Evolutionary conservation across 2,797 vertebrate species (phyloP), one percentile per base, ranked within the genome.

Genomic region (Diglossa cyanea): DNA sequence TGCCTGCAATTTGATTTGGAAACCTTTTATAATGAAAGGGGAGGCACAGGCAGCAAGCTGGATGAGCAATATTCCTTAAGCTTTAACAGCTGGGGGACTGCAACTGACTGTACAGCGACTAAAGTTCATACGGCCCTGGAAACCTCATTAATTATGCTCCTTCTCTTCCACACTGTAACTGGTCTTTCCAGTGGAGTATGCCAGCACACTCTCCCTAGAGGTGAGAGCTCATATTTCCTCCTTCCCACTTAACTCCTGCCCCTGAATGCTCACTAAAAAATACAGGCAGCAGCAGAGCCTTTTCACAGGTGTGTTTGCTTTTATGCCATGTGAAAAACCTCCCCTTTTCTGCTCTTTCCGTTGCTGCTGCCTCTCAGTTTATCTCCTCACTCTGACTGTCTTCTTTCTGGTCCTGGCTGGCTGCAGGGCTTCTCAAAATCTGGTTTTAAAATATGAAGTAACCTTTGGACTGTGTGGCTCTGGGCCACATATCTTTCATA

Each of bases 351-450:
- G 24, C 7, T 45, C 8, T 31, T 67, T 72, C 51, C 48, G 48
- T 73, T 62, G 33, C 45, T 68, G 53, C 48, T 55, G 44, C 23
- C 14, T 70, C 28, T 9, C 0, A 1, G 9, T 77, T 78, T 87
- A 37, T 37, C 13, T 73, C 37, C 40, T 62, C 12, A 26, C 11
- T 44, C 39, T 82, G 35, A 9, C 44, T 75, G 40, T 61, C 61
- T 62, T 82, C 48, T 61, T 67, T 74, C 65, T 74, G 45, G 54
- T 90, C 20, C 42, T 72, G 39, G 7, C 28, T 94, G 45, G 26
- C 91, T 86, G 37, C 76, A 72, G 91, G 58, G 42, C 79, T 81
- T 91, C 63, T 96, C 91, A 93, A 90, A 90, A 93, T 30, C 17
- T 47, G 33, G 8, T 57, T 91, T 93, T 61, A 71, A 93, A 86